Percentiles rank a stretch among this genome's conserved stretches.
These are phyloP conservation scores for Phylloscopus trochiloides DNA, from an alignment of 2,113 vertebrate species.

Conservation along the genomic window DNA sequence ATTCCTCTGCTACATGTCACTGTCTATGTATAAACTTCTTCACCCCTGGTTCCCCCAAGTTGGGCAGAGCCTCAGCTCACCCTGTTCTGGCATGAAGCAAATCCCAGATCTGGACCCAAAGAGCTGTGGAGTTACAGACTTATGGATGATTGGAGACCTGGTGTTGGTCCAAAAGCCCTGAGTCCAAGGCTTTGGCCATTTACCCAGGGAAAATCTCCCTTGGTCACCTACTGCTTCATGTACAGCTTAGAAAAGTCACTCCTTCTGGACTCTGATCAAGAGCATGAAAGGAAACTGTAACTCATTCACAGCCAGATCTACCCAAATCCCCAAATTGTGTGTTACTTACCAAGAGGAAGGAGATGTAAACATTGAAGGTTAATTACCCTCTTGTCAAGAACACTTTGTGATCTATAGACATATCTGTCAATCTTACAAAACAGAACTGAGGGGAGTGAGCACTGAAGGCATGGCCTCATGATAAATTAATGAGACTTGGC, in stretches of 20 bases:
- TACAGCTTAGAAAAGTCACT: neutral
- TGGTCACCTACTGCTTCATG: neutral
- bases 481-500: conserved; percentile 52
- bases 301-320: neutral
- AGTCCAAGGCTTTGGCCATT: neutral
- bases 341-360: neutral
- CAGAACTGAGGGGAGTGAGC: neutral
- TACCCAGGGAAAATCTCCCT: neutral
- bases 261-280: neutral
- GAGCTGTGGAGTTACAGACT: neutral
- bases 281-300: neutral
- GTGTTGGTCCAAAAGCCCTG: neutral
- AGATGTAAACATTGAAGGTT: conserved; percentile 20
- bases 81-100: neutral
- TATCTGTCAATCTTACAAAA: conserved; percentile 4
- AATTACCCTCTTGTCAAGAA: conserved; percentile 32
- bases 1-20: neutral
- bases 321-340: neutral
- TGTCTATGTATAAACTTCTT: neutral
- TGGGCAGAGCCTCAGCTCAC: neutral
- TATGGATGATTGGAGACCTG: neutral
- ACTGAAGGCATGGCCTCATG: neutral
- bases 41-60: accelerated
- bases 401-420: neutral
- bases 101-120: neutral